Conservation (phyloP, 2,888 invertebrate genomes). For the Bugula neritina region DNA sequence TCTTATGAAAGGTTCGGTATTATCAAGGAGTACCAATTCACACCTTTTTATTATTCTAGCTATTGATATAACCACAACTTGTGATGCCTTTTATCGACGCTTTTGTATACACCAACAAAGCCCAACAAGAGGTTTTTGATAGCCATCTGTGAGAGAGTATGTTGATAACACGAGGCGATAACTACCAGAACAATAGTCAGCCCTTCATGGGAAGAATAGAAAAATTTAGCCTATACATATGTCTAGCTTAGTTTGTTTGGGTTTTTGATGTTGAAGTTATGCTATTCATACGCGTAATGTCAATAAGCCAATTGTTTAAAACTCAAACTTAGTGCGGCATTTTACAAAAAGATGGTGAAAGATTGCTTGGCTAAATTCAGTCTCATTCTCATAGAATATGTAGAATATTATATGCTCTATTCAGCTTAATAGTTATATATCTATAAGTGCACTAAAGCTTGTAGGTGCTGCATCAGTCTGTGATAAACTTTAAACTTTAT, state of each 20-base stretch:
- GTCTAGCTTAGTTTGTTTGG: conserved; percentile 21
- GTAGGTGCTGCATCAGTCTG: neutral
- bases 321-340: neutral
- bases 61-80: conserved; percentile 16
- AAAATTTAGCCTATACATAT: neutral
- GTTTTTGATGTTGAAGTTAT: conserved; percentile 26
- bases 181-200: conserved; percentile 4
- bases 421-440: too few relatives aligned
- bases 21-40: conserved; percentile 17
- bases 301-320: conserved; percentile 25
- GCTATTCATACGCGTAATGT: conserved; percentile 24
- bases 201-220: conserved; percentile 24
- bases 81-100: conserved; percentile 9
- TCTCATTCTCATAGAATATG: neutral
- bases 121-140: neutral
- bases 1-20: conserved; percentile 7
- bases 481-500: too few relatives aligned
- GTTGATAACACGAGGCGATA: conserved; percentile 24
- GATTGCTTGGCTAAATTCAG: too few relatives aligned
- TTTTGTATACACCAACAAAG: conserved; percentile 9
- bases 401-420: too few relatives aligned
- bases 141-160: neutral
- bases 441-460: neutral
- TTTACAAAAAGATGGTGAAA: conserved; percentile 25
- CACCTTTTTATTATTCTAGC: conserved; percentile 19